Evolutionary conservation across 2,113 vertebrate genomes (phyloP).

Genomic region (Mesocricetus auratus): DNA sequence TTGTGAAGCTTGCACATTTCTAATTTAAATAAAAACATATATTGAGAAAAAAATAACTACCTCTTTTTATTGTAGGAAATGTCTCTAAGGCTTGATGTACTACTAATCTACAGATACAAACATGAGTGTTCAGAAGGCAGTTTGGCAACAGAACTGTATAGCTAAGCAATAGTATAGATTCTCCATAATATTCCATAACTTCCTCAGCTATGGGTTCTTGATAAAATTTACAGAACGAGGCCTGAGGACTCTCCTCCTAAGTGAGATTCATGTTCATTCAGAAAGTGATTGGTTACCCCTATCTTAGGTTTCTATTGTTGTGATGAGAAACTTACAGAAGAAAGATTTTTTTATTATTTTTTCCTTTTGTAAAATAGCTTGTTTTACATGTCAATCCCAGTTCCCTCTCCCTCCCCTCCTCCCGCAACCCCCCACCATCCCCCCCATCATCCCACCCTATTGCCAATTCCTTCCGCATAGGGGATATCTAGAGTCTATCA

Average conservation of each 20-base stretch:
- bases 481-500: too few relatives aligned
- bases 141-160: neutral
- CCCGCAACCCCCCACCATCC: too few relatives aligned
- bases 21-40: too few relatives aligned
- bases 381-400: too few relatives aligned
- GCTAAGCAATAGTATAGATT: neutral
- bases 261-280: neutral
- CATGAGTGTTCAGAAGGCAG: neutral
- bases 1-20: too few relatives aligned
- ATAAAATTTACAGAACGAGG: neutral
- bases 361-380: too few relatives aligned
- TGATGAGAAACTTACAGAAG: neutral
- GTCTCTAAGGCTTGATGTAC: neutral
- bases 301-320: neutral
- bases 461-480: too few relatives aligned
- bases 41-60: too few relatives aligned
- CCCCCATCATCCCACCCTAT: too few relatives aligned
- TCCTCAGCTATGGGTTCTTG: neutral
- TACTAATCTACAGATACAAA: neutral
- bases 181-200: too few relatives aligned
- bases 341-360: too few relatives aligned
- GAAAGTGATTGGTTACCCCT: neutral
- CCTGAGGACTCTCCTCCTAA: neutral
- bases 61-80: neutral
- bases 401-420: too few relatives aligned